Base-by-base conservation (phyloP, 1,140 invertebrate species). In the Aphaenogaster floridana region DNA sequence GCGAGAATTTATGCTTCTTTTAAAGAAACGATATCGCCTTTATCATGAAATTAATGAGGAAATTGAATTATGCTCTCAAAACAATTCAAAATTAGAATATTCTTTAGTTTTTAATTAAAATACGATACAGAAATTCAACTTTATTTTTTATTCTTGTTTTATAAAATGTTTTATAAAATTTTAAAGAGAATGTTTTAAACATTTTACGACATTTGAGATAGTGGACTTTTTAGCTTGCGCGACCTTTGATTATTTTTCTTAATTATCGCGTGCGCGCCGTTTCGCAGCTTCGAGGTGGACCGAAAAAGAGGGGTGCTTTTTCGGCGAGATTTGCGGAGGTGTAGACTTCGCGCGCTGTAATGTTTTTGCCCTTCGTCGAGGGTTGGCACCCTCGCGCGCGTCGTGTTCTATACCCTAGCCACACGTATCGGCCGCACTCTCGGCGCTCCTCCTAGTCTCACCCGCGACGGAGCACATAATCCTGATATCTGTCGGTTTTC, bases 401-500 rank as follows among this genome's bases (percentile, higher is more conserved):
- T 79, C 87, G 66, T 36, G 17, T 87, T 71, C n/a, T n/a, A 50
- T n/a, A 50, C 66, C 52, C 21, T 50, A 48, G 2, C 34, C 79
- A 36, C 57, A 74, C 88, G 48, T 71, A 72, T 86, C 63, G 61
- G 42, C 48, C 52, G 28, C 52, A 78, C 45, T 77, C 28, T 59
- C 81, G 57, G 21, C 59, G 36, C 59, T 57, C 36, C 81, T 86
- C 36, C 15, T 4, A 54, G 68, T 83, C 64, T 50, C 61, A 59
- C 36, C 68, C 79, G 69, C 89, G 89, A 92, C 90, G 88, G 91
- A 92, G 90, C 93, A 94, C 93, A 95, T 95, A 95, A 95, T 95
- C 95, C 95, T 90, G 94, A 95, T 95, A 95, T 95, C 95, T 95
- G 95, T 95, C 93, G 95, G 94, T 95, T 95, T 95, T 95, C 95